These are phyloP conservation scores for Drosophila pachea DNA, from an alignment of 1,140 invertebrate genomes.

Conservation along the genomic window DNA sequence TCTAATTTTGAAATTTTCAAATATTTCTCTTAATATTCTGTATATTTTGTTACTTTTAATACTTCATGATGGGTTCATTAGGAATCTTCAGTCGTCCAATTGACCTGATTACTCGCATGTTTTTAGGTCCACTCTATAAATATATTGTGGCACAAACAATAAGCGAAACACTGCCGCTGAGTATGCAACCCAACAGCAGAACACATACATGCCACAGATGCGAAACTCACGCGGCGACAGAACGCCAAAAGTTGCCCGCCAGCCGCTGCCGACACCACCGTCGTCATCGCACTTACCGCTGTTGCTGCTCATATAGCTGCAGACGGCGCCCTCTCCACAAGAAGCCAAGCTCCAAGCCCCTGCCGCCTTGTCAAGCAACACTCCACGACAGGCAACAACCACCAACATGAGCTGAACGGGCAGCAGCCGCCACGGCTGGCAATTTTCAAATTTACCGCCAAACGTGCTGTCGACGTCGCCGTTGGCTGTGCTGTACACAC, in stretches of 20 bases:
- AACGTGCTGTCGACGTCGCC: conserved; percentile 60
- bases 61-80: conserved; percentile 1
- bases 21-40: not conserved
- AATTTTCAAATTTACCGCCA: conserved; percentile 79
- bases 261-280: not conserved
- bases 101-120: conserved; percentile 64
- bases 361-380: conserved; percentile 12
- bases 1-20: not conserved
- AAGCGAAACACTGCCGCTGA: conserved; percentile 49
- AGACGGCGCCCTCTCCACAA: conserved; percentile 1
- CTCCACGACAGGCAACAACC: conserved; percentile 32
- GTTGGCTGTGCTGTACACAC: conserved; percentile 56
- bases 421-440: conserved; percentile 45
- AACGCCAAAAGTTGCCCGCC: conserved; percentile 38
- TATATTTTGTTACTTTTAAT: not conserved
- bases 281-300: not conserved
- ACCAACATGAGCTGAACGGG: conserved; percentile 37
- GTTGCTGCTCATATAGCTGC: not conserved
- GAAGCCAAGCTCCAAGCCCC: conserved; percentile 15
- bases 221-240: conserved; percentile 35
- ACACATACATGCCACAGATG: conserved; percentile 34
- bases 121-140: conserved; percentile 72
- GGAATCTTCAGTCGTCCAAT: conserved; percentile 38
- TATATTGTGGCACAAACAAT: conserved; percentile 52
- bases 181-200: conserved; percentile 59